Base-by-base conservation (phyloP, 2,797 vertebrate genomes). In the Sebastes nivosus region DNA sequence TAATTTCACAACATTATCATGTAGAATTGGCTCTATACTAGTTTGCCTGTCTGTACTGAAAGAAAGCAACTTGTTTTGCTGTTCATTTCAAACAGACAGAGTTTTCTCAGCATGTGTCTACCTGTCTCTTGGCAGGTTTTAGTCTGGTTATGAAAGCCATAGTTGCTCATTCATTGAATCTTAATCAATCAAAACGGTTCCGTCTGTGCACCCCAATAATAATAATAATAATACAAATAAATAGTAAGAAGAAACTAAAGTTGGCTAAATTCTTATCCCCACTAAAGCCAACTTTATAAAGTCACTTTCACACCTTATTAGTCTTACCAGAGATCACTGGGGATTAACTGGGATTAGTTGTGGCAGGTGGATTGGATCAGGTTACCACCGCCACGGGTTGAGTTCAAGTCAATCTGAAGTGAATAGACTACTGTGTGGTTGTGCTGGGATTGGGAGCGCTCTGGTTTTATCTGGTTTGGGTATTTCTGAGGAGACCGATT, bases 341-440 rank as follows among this genome's bases (percentile, higher is more conserved):
- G 71, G 67, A 81, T 82, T 72, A 65, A 18, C 72, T 55, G 30
- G 42, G 46, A 67, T 76, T 65, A 38, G 34, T 29, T 57, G 65
- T 77, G 81, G 46, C 46, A 60, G 73, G 20, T 59, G 24, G 59
- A 73, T 29, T 60, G n/a, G 52, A 67, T 85, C 42, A 58, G 69
- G 29, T 69, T 59, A 77, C 38, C 11, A 25, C 10, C 1, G 9
- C 29, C 36, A 66, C 13, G 2, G 24, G 24, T 38, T 32, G n/a
- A 64, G 18, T n/a, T 67, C 11, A 77, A 32, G 24, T 67, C 74
- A 57, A 29, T 36, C 30, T 27, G 14, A 29, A 30, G 27, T 24
- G 2, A 34, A 27, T 10, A 4, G 46, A 55, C 36, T 30, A 9
- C 14, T 64, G 22, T 30, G 30, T 5, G 36, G 9, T 46, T 29